Conservation (phyloP, 2,113 vertebrate species). For the Variabilichromis moorii region DNA sequence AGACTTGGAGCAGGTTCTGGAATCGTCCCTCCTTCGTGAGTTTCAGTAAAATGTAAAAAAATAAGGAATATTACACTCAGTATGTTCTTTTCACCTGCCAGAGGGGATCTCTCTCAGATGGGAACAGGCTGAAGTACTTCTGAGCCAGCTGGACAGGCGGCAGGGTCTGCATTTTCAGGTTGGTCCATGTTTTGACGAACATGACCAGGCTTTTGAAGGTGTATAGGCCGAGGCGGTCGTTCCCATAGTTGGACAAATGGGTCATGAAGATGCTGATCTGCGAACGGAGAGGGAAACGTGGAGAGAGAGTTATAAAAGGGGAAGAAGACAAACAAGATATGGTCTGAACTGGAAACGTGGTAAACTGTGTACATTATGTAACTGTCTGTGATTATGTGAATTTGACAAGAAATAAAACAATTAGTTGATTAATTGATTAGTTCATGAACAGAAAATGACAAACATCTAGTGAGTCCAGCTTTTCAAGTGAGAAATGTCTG, state of each 20-base stretch:
- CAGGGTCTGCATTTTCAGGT: slow-evolving; percentile 89
- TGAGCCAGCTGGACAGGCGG: slow-evolving; percentile 89
- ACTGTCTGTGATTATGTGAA: neutral
- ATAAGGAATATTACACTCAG: neutral
- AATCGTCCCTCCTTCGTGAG: neutral
- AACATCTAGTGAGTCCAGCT: neutral
- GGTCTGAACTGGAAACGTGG: neutral
- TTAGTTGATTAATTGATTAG: neutral
- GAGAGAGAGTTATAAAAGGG: neutral
- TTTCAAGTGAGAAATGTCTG: neutral
- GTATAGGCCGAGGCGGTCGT: slow-evolving; percentile 92
- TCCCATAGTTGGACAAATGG: slow-evolving; percentile 95
- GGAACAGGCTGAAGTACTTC: slow-evolving; percentile 97
- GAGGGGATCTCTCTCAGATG: slow-evolving; percentile 90
- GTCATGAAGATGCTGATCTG: slow-evolving; percentile 99
- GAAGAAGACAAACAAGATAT: neutral
- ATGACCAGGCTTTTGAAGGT: slow-evolving; percentile 91
- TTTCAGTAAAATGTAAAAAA: neutral
- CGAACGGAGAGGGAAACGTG: neutral
- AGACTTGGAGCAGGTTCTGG: neutral
- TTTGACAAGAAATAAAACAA: neutral
- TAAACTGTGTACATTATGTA: neutral
- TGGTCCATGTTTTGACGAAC: slow-evolving; percentile 93
- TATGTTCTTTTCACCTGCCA: slow-evolving; percentile 81
- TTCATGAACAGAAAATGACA: neutral